These are phyloP conservation scores for Pangasianodon hypophthalmus DNA, from an alignment of 2,113 vertebrate genomes.

Conservation along the genomic window DNA sequence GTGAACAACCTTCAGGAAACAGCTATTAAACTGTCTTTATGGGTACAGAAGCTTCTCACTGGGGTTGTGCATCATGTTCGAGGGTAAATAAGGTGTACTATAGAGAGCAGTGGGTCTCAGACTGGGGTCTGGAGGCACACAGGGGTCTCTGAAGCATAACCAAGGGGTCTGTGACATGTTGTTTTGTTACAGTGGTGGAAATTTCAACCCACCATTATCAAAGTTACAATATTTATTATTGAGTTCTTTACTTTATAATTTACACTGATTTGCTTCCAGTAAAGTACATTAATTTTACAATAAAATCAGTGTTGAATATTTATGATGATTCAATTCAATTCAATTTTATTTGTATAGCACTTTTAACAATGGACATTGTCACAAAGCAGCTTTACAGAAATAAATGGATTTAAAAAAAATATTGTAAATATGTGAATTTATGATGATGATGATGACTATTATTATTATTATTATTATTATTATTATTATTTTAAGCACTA, in stretches of 20 bases:
- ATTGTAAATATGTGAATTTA: too few species aligned
- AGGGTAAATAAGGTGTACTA: not conserved
- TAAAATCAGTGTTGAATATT: not conserved
- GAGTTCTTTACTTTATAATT: not conserved
- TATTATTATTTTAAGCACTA: too few species aligned
- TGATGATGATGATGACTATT: too few species aligned
- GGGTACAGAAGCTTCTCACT: not conserved
- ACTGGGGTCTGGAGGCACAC: not conserved
- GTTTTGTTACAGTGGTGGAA: not conserved
- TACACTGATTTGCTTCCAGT: not conserved
- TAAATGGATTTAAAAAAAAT: too few species aligned
- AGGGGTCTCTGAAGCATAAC: not conserved
- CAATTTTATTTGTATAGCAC: too few species aligned
- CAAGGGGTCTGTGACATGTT: not conserved
- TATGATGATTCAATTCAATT: too few species aligned
- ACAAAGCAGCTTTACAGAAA: too few species aligned
- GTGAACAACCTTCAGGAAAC: not conserved
- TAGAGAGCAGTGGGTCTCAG: too few species aligned
- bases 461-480: too few species aligned
- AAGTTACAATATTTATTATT: not conserved
- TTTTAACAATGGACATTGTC: too few species aligned
- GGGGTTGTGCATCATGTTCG: not conserved
- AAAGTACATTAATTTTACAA: not conserved
- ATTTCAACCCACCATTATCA: not conserved
- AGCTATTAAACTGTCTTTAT: not conserved